Conservation (phyloP, 1,140 invertebrate species). For the Heliconius melpomene region DNA sequence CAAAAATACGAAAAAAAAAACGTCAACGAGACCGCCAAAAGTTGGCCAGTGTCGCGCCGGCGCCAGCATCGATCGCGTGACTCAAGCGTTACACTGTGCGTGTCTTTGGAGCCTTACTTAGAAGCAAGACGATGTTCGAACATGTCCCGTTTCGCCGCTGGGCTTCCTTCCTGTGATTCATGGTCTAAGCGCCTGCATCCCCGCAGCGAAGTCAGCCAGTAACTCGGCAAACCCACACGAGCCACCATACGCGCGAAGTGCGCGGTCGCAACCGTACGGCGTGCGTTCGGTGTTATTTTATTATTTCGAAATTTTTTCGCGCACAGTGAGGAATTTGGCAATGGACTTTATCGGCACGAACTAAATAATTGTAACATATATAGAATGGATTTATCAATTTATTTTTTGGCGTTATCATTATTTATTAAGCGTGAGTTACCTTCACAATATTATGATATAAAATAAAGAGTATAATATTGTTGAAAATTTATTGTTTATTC, state of each 20-base stretch:
- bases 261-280: slow-evolving; percentile 45
- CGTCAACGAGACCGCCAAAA: slow-evolving; percentile 51
- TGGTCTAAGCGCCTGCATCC: slow-evolving; percentile 41
- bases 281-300: slow-evolving; percentile 29
- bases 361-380: slow-evolving; percentile 24
- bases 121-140: slow-evolving; percentile 52
- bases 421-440: slow-evolving; percentile 65
- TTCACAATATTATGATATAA: background rate
- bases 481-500: no score
- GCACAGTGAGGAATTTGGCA: background rate
- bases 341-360: slow-evolving; percentile 9
- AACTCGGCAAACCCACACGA: slow-evolving; percentile 46
- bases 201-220: slow-evolving; percentile 51
- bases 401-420: slow-evolving; percentile 59
- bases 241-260: slow-evolving; percentile 47
- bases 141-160: slow-evolving; percentile 70
- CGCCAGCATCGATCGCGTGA: slow-evolving; percentile 69
- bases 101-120: slow-evolving; percentile 54
- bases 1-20: slow-evolving; percentile 43
- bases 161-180: slow-evolving; percentile 76
- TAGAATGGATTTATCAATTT: slow-evolving; percentile 60
- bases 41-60: slow-evolving; percentile 64
- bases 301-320: slow-evolving; percentile 25
- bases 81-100: slow-evolving; percentile 43
- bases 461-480: background rate